These are phyloP conservation scores for Masticophis lateralis DNA, from an alignment of 2,797 vertebrate species.

Conservation along the genomic window DNA sequence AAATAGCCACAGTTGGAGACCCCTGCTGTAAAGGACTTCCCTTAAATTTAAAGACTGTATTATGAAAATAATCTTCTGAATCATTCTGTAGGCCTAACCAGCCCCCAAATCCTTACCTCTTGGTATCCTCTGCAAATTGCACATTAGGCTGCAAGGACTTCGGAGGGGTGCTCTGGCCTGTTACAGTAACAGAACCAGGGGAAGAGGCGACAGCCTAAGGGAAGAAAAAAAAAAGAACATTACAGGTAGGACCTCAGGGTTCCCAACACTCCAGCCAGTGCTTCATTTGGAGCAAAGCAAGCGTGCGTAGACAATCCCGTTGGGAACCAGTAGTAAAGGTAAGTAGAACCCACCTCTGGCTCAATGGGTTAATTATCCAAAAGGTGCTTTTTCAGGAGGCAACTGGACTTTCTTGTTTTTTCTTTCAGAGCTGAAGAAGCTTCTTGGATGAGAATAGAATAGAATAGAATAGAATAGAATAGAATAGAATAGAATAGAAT, in stretches of 20 bases:
- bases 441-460: too few relatives aligned
- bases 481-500: too few relatives aligned
- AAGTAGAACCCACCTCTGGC: too few relatives aligned
- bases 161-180: not conserved
- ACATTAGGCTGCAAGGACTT: not conserved
- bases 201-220: not conserved
- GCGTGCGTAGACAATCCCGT: too few relatives aligned
- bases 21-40: not conserved
- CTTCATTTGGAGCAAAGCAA: not conserved
- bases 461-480: too few relatives aligned
- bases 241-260: not conserved
- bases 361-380: not conserved
- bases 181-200: too few relatives aligned
- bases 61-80: not conserved
- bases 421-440: too few relatives aligned
- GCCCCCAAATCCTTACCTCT: not conserved
- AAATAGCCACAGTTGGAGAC: too few relatives aligned
- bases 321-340: too few relatives aligned
- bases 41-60: not conserved
- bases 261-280: not conserved
- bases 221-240: not conserved
- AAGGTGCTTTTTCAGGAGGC: too few relatives aligned
- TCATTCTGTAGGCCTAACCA: not conserved
- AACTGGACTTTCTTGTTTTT: too few relatives aligned
- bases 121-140: not conserved